Evolutionary conservation across 2,113 vertebrate genomes (phyloP).

Genomic region (Vulpes ferrilata): DNA sequence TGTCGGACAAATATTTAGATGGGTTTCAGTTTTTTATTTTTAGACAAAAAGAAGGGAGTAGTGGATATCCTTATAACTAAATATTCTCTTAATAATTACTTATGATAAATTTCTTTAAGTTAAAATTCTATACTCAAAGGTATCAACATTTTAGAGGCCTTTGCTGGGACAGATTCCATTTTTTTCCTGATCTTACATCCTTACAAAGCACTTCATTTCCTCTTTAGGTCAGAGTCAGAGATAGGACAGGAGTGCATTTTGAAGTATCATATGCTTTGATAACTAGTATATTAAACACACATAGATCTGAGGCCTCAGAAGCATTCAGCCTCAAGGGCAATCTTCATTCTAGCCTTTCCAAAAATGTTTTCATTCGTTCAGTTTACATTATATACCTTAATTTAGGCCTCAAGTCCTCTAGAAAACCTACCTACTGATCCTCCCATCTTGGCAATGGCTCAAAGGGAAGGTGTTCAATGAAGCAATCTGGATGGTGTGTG

Average conservation of each 20-base stretch:
- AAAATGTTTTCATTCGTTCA: not conserved
- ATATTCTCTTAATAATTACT: not conserved
- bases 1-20: not conserved
- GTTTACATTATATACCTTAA: not conserved
- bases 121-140: slow-evolving; percentile 4
- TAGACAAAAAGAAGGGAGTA: not conserved
- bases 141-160: not conserved
- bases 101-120: not conserved
- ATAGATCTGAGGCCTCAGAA: not conserved
- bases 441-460: not conserved
- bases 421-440: not conserved
- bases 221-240: not conserved
- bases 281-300: not conserved
- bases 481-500: no score
- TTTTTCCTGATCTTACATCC: not conserved
- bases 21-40: not conserved
- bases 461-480: not conserved
- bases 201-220: not conserved
- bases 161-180: not conserved
- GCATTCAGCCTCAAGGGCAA: not conserved
- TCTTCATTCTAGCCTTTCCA: not conserved
- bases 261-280: not conserved
- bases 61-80: not conserved
- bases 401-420: not conserved
- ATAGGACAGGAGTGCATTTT: not conserved